Base-by-base conservation (phyloP, 2,888 invertebrate species). In the Fragum sueziense region DNA sequence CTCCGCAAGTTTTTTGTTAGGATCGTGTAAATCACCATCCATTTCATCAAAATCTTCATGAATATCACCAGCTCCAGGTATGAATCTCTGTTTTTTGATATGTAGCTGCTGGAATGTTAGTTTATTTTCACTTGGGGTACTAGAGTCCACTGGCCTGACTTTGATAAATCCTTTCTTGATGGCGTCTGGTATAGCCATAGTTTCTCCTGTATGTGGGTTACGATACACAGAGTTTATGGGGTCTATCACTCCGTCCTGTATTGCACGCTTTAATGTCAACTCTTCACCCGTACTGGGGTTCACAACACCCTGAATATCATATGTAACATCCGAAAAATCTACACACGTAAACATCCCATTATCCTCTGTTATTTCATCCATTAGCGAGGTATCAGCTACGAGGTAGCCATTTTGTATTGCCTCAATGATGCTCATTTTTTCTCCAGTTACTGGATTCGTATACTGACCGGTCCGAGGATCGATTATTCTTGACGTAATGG, bases 401-500 rank as follows among this genome's bases (percentile, higher is more conserved):
- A 97, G 95, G 33, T 92, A 92, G n/a, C 97, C 97, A 76, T 94
- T 94, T 75, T 95, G 94, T 2, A 97, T 93, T 9, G 97, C 97
- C 91, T 97, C 95, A 89, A 95, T 95, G 2, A 97, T 94, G 0
- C 96, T 96, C 11, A 91, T 84, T 70, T 89, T 85, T 67, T 91
- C 90, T 2, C 89, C 89, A 0, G 91, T 91, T 0, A 90, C 84
- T 20, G 91, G 89, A 71, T 91, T 91, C 20, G 76, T 86, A 71
- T 96, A 95, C 91, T 96, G 95, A 17, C 96, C 95, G 41, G 95
- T 94, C 79, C 95, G 94, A 0, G 96, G 95, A 90, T 97, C 96
- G 89, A 97, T 94, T 75, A 97, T 96, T 3, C 97, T 97, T 86
- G 94, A 94, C 70, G 94, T 93, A 79, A 96, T 95, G 2, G 97